Evolutionary conservation across 2,113 vertebrate species (phyloP).

Genomic region (Acanthisitta chloris): DNA sequence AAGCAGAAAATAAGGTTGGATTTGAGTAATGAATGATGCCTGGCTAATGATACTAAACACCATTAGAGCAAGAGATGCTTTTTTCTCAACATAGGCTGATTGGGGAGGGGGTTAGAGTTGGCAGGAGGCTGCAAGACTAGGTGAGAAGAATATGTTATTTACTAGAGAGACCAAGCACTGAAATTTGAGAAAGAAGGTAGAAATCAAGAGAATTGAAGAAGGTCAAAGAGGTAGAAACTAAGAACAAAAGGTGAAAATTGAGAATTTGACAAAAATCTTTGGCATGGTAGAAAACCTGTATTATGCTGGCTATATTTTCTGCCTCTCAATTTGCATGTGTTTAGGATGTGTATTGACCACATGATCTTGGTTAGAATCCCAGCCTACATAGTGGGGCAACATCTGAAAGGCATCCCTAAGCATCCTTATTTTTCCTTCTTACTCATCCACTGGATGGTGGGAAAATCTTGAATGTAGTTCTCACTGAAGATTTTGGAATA

Average conservation of each 20-base stretch:
- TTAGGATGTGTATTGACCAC: neutral
- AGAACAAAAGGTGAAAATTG: neutral
- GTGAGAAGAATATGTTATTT: neutral
- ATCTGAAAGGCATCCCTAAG: neutral
- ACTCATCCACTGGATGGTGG: neutral
- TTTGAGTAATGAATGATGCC: conserved; percentile 25
- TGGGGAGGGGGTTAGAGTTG: neutral
- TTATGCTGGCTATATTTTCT: neutral
- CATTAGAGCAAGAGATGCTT: neutral
- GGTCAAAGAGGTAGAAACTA: neutral
- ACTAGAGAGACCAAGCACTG: neutral
- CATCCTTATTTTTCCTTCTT: neutral
- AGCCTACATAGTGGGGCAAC: neutral
- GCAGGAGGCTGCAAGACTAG: neutral
- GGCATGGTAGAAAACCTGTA: neutral
- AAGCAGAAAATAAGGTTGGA: conserved; percentile 53
- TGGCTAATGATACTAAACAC: conserved; percentile 34
- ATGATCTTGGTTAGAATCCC: neutral
- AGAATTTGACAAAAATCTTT: neutral
- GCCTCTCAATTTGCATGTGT: neutral
- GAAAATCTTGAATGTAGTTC: neutral
- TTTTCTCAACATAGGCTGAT: neutral
- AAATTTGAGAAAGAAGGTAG: neutral
- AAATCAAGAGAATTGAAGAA: neutral
- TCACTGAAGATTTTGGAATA: neutral